Evolutionary conservation across 2,797 vertebrate genomes (phyloP).

Genomic region (Leucoraja ocellata): DNA sequence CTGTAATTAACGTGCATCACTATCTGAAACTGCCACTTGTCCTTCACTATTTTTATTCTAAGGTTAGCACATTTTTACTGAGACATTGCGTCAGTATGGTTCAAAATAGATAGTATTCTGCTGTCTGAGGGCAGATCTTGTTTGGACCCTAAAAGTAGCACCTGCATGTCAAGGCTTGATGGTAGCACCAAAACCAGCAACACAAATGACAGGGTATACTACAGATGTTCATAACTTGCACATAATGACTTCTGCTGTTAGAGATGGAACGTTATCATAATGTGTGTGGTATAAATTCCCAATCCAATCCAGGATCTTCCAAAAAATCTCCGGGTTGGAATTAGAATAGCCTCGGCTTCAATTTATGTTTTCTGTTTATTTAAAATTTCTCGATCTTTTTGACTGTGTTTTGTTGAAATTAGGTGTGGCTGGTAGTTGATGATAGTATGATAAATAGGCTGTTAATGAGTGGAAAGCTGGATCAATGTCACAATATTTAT

Average conservation of each 20-base stretch:
- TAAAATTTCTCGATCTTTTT: not conserved
- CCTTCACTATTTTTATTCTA: not conserved
- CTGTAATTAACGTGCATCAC: not conserved
- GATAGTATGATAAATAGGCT: not conserved
- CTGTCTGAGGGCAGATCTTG: not conserved
- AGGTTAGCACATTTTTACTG: not conserved
- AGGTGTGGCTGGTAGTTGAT: not conserved
- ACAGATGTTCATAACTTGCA: not conserved
- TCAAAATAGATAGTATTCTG: not conserved
- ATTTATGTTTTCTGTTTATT: not conserved
- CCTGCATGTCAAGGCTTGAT: not conserved
- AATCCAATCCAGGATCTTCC: not conserved
- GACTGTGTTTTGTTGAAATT: not conserved
- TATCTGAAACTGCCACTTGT: not conserved
- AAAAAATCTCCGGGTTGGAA: not conserved
- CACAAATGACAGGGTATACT: not conserved
- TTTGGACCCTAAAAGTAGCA: too few relatives aligned
- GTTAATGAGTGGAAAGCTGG: not conserved
- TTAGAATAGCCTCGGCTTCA: not conserved
- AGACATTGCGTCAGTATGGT: not conserved
- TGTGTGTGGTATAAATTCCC: not conserved
- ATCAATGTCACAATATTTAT: not conserved
- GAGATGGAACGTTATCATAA: not conserved
- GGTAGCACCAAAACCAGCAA: not conserved
- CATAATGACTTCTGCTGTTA: not conserved